phyloP scores from a whole-genome alignment of 37 sponge, comb jelly and placozoan species.

The Oscarella lobularis region DNA sequence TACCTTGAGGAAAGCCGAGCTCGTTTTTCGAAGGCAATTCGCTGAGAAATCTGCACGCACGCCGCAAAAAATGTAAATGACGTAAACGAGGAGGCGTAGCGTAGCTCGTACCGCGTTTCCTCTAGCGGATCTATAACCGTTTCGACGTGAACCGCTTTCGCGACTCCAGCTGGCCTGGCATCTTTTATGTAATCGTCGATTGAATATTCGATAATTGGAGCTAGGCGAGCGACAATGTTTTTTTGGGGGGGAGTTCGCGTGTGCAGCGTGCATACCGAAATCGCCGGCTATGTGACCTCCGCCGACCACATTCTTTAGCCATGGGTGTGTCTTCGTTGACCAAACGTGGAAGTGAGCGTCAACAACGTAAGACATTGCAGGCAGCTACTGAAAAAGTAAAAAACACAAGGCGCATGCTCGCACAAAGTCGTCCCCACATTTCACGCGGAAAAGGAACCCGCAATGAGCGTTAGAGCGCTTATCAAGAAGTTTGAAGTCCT shows the following conservation, averaged over 20 bases:
- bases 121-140: constrained; percentile 52
- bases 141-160: constrained; percentile 63
- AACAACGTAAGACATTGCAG: constrained; percentile 12
- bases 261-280: constrained; percentile 38
- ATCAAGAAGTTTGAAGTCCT: no score
- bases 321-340: constrained; percentile 69
- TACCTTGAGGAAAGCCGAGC: constrained; percentile 26
- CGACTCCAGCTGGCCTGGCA: constrained; percentile 9
- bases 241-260: not conserved
- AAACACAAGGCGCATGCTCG: no score
- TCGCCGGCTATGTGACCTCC: constrained; percentile 59
- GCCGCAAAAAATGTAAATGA: no score
- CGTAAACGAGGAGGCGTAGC: no score
- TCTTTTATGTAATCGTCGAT: not conserved
- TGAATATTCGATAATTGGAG: not conserved
- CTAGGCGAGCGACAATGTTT: not conserved
- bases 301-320: constrained; percentile 42
- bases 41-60: constrained; percentile 26
- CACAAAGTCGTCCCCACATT: no score
- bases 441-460: no score
- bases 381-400: not conserved
- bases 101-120: constrained; percentile 51
- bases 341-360: constrained; percentile 80
- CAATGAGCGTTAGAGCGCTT: no score
- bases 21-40: constrained; percentile 26